phyloP scores from a whole-genome alignment of 2,113 vertebrate species.

The Cichladusa arquata region DNA sequence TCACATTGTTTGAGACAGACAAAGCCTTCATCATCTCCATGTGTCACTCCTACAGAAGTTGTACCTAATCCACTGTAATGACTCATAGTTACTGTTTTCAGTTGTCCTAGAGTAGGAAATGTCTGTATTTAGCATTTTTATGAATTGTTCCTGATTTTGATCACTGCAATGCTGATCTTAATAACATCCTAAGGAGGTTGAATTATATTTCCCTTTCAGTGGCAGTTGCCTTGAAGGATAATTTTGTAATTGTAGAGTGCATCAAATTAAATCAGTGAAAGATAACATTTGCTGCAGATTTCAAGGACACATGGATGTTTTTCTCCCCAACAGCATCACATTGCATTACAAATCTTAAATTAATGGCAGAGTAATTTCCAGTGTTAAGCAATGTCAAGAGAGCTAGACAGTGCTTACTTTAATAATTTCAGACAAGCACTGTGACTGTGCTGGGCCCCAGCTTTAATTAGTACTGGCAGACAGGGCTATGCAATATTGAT shows the following conservation, averaged over 20 bases:
- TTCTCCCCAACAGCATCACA: background rate
- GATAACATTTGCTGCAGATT: background rate
- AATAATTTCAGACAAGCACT: slow-evolving; percentile 13
- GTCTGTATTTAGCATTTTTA: background rate
- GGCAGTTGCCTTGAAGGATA: background rate
- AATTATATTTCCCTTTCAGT: background rate
- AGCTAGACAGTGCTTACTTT: background rate
- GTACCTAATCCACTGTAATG: background rate
- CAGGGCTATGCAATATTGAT: slow-evolving; percentile 46
- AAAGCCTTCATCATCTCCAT: background rate
- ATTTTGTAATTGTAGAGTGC: background rate
- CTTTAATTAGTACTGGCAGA: slow-evolving; percentile 52
- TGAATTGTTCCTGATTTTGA: background rate
- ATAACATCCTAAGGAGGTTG: background rate
- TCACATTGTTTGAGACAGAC: background rate
- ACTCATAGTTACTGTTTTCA: background rate
- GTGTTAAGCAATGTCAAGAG: slow-evolving; percentile 3
- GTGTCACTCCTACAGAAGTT: background rate
- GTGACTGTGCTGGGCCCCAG: background rate
- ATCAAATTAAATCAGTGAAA: background rate
- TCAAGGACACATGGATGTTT: background rate
- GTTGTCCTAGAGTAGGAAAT: background rate
- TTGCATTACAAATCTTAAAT: background rate
- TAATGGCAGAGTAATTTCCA: background rate
- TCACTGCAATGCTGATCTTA: background rate